A percentile compares a stretch with the other conserved stretches of the same genome.
Conservation (phyloP, 2,888 invertebrate species). For the Syrphus vitripennis region DNA sequence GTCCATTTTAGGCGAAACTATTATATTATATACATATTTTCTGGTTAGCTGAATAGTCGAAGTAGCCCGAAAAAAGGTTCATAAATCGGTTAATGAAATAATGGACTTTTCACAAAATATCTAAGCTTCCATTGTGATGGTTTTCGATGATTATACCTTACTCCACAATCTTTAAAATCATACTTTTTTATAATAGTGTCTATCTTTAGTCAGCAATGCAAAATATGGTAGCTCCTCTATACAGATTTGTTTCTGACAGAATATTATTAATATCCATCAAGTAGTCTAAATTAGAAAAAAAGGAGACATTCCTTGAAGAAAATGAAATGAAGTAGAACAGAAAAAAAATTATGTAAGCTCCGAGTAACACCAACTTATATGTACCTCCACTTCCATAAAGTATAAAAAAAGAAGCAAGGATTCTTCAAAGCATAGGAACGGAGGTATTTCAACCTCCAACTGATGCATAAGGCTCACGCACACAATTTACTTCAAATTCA, state of each 20-base stretch:
- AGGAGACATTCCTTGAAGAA: not conserved
- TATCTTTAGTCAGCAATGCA: not conserved
- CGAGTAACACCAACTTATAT: not conserved
- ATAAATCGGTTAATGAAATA: too few species aligned
- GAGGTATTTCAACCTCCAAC: not conserved
- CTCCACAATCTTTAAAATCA: too few species aligned
- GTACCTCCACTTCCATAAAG: not conserved
- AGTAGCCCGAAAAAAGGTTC: too few species aligned
- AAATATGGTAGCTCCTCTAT: slow-evolving; percentile 45
- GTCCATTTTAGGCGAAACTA: too few species aligned
- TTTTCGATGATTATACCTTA: too few species aligned
- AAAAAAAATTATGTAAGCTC: slow-evolving; percentile 1
- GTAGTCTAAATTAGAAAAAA: slow-evolving; percentile 52
- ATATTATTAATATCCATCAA: slow-evolving; percentile 67
- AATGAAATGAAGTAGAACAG: slow-evolving; percentile 23
- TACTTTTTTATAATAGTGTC: too few species aligned
- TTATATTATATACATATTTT: too few species aligned
- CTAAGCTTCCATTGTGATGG: too few species aligned
- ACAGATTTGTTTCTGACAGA: slow-evolving; percentile 69
- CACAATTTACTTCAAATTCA: slow-evolving; percentile 43
- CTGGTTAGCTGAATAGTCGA: too few species aligned
- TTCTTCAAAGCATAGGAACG: too few species aligned
- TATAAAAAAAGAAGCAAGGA: slow-evolving; percentile 21
- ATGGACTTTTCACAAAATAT: too few species aligned
- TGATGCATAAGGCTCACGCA: slow-evolving; percentile 11